Evolutionary conservation across 2,113 vertebrate genomes (phyloP).

Genomic region (Leptosomus discolor): DNA sequence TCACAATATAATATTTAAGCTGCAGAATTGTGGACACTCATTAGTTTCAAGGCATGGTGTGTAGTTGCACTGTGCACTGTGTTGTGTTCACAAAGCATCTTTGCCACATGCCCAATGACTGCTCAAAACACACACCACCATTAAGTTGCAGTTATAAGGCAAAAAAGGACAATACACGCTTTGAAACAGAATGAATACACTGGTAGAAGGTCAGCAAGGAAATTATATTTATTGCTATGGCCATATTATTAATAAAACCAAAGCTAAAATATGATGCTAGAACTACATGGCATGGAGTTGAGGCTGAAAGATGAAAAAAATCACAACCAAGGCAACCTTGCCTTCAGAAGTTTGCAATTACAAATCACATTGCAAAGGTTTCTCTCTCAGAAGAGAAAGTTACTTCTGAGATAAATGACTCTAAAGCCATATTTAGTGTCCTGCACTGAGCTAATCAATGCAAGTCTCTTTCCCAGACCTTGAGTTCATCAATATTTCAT

Average conservation of each 20-base stretch:
- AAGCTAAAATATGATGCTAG: not conserved
- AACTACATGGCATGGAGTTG: not conserved
- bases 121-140: not conserved
- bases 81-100: not conserved
- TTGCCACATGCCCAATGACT: not conserved
- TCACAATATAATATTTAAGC: not conserved
- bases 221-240: not conserved
- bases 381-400: not conserved
- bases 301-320: not conserved
- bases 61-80: not conserved
- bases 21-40: not conserved
- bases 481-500: slow-evolving; percentile 11
- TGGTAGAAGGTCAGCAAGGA: not conserved
- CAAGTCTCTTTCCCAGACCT: not conserved
- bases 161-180: not conserved
- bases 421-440: not conserved
- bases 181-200: not conserved
- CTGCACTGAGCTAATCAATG: not conserved
- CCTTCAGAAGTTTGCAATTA: not conserved
- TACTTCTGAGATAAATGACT: not conserved
- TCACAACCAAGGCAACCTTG: not conserved
- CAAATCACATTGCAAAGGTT: not conserved
- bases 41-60: not conserved
- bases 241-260: not conserved
- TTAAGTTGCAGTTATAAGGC: not conserved